Evolutionary conservation across 1,140 invertebrate genomes (phyloP).

Genomic region (Homalodisca vitripennis): DNA sequence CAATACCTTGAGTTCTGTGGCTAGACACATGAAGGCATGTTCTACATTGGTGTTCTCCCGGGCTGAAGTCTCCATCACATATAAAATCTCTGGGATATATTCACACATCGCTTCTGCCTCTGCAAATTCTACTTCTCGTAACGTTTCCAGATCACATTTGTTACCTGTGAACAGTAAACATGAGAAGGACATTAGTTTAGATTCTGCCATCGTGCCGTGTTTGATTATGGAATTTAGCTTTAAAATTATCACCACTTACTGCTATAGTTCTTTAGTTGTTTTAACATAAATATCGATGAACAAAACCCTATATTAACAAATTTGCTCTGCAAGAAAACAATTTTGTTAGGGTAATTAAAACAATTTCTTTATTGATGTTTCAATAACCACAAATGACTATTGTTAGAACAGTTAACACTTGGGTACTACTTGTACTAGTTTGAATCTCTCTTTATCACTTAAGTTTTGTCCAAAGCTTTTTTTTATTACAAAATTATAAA

Average conservation of each 20-base stretch:
- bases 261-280: neutral
- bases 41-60: constrained; percentile 94
- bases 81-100: constrained; percentile 79
- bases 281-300: neutral
- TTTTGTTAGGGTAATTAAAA: too few species aligned
- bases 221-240: constrained; percentile 4
- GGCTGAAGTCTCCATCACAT: constrained; percentile 87
- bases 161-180: constrained; percentile 64
- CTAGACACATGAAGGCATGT: constrained; percentile 84
- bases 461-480: too few species aligned
- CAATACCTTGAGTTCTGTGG: constrained; percentile 83
- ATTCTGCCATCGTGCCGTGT: neutral
- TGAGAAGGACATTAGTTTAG: constrained; percentile 27
- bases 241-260: neutral
- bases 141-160: constrained; percentile 81
- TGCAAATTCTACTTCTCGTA: constrained; percentile 77
- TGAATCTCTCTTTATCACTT: too few species aligned
- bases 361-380: too few species aligned
- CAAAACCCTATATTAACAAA: neutral
- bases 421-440: too few species aligned
- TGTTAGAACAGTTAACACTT: too few species aligned
- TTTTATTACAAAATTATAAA: too few species aligned
- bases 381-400: too few species aligned
- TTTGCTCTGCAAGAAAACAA: too few species aligned
- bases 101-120: constrained; percentile 83